Percentiles rank a stretch among this genome's conserved stretches.
Evolutionary conservation across 2,888 invertebrate species (phyloP).

Genomic region (Stenurella melanura): DNA sequence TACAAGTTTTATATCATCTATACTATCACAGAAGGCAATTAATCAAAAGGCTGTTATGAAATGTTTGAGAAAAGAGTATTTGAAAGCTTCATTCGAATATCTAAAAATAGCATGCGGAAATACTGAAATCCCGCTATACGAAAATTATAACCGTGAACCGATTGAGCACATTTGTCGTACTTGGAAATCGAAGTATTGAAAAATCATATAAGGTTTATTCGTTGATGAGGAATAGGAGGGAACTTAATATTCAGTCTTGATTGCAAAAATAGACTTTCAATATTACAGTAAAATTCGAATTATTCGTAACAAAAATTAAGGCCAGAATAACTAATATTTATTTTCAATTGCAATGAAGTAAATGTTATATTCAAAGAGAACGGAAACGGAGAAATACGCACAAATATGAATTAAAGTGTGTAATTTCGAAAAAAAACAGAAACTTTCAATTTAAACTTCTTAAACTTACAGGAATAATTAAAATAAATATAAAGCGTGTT

Average conservation of each 20-base stretch:
- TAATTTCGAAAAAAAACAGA: neutral
- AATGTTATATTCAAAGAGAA: too few species aligned
- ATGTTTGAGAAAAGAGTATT: neutral
- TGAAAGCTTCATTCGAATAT: neutral
- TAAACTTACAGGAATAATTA: neutral
- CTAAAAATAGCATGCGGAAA: neutral
- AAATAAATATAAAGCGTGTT: neutral
- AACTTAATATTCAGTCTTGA: too few species aligned
- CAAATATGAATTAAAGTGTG: too few species aligned
- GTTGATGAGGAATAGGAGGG: too few species aligned
- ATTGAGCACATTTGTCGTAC: neutral
- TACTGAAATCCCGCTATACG: neutral
- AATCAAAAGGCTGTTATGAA: neutral
- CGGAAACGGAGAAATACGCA: too few species aligned
- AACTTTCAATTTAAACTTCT: constrained; percentile 1
- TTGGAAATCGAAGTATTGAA: neutral
- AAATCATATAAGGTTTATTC: too few species aligned
- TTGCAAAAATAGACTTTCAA: too few species aligned
- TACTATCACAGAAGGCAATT: neutral
- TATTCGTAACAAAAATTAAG: too few species aligned
- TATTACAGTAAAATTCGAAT: too few species aligned
- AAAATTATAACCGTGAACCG: neutral
- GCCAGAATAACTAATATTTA: too few species aligned
- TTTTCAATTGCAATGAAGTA: too few species aligned
- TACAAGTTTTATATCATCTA: neutral